Conservation (phyloP, 2,113 vertebrate species). For the Salvelinus namaycush region DNA sequence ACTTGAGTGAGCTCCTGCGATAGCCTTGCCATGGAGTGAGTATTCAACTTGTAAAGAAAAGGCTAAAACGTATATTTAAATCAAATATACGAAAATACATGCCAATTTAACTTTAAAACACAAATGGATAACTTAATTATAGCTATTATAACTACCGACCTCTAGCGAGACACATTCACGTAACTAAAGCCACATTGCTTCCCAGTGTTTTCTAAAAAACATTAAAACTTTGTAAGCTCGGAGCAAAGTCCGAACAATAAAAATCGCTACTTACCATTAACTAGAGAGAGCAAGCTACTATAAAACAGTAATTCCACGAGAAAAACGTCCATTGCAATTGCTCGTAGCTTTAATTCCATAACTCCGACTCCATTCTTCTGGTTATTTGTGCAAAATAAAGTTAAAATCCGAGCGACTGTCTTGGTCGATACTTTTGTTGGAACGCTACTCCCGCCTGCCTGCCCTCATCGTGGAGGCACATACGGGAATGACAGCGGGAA, state of each 20-base stretch:
- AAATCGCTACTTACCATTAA: constrained; percentile 60
- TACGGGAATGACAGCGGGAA: constrained; percentile 57
- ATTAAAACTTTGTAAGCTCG: constrained; percentile 16
- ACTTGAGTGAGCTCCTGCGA: constrained; percentile 9
- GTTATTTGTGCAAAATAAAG: constrained; percentile 23
- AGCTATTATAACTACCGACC: background rate
- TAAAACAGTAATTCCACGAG: constrained; percentile 54
- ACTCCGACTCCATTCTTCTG: constrained; percentile 56
- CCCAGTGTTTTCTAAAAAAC: constrained; percentile 8
- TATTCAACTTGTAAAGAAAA: constrained; percentile 1
- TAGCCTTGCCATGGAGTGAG: background rate
- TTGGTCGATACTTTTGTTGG: constrained; percentile 37
- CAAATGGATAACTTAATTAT: background rate
- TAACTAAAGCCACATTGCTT: background rate
- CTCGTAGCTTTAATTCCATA: constrained; percentile 47
- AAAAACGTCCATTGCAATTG: constrained; percentile 63
- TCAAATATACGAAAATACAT: background rate
- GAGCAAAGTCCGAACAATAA: constrained; percentile 33
- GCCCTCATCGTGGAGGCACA: constrained; percentile 34
- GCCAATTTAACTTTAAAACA: background rate
- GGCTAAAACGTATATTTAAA: background rate
- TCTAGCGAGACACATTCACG: background rate
- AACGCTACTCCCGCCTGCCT: constrained; percentile 48
- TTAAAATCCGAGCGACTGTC: constrained; percentile 15
- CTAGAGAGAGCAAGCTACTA: constrained; percentile 53